Evolutionary conservation across 2,797 vertebrate species (phyloP), one percentile per base, ranked within the genome.

Genomic region (Pseudochromis fuscus): DNA sequence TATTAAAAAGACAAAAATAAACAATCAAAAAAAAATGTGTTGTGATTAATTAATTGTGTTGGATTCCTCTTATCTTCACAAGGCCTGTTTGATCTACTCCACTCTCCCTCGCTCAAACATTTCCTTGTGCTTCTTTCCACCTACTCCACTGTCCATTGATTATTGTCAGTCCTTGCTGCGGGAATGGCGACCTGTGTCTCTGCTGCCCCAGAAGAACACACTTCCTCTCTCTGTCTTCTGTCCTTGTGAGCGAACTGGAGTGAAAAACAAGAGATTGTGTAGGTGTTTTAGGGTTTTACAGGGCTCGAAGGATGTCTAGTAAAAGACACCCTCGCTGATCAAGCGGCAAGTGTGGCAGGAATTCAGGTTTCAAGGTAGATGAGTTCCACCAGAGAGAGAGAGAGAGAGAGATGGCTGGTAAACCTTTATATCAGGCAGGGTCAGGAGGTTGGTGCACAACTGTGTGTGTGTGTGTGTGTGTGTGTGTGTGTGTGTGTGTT

Each of bases 341-440:
- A 31, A 64, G 68, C 30, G 33, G 60, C 74, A 79, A 81, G 67
- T 31, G 4, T 11, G 18, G 24, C 46, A 59, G 55, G 72, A 61
- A 70, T 60, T 68, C 74, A 45, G 72, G 58, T 72, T 86, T 86
- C 67, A 82, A 82, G 82, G 83, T 81, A 76, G 82, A 80, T 83
- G 85, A 82, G 75, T 80, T 88, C 64, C 78, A 77, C n/a, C 50
- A 18, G 81, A 81, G 79, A 81, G 81, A 79, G 79, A 80, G n/a
- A n/a, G n/a, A 18, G 81, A 81, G 79, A 81, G 80, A 65, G 61
- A 71, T 60, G 64, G 56, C 72, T 82, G 74, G 75, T 88, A 88
- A 84, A 86, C 78, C 77, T 67, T 86, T 70, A 68, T 87, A 87
- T 88, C 77, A 81, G 70, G 64, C 75, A 65, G 75, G 84, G 83